Conservation (phyloP, 92 coral and sea anemone genomes). For the Parazoanthus swiftii region DNA sequence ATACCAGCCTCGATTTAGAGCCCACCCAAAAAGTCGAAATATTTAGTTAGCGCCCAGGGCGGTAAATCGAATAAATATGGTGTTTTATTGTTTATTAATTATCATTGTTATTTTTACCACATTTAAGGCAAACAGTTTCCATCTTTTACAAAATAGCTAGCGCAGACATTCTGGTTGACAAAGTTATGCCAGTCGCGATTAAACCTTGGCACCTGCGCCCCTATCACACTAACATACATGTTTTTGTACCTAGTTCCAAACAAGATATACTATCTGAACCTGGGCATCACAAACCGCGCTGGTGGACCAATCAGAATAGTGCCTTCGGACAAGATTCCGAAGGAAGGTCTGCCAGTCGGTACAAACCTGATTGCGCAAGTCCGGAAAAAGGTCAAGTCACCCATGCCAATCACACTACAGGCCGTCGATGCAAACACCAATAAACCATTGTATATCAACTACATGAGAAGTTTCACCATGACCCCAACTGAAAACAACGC, state of each 20-base stretch:
- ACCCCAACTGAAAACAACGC: slow-evolving; percentile 57
- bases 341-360: slow-evolving; percentile 63
- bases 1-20: too few species aligned
- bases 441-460: slow-evolving; percentile 67
- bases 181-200: too few species aligned
- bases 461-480: slow-evolving; percentile 48
- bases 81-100: too few species aligned
- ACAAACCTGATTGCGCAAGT: slow-evolving; percentile 64
- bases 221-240: not conserved
- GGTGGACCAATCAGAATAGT: slow-evolving; percentile 52
- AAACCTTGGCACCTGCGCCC: too few species aligned
- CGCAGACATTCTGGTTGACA: too few species aligned
- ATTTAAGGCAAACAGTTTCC: too few species aligned
- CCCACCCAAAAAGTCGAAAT: too few species aligned
- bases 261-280: slow-evolving; percentile 57
- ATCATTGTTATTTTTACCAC: too few species aligned
- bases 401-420: slow-evolving; percentile 61
- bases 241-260: slow-evolving; percentile 49
- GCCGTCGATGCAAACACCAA: slow-evolving; percentile 50
- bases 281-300: slow-evolving; percentile 79
- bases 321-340: slow-evolving; percentile 61
- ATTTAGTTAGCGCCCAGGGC: too few species aligned
- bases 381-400: slow-evolving; percentile 64
- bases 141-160: too few species aligned
- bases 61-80: too few species aligned